A percentile compares a stretch with the other conserved stretches of the same genome.
These are phyloP conservation scores for Haemorhous mexicanus DNA, from an alignment of 2,113 vertebrate genomes.

Conservation along the genomic window DNA sequence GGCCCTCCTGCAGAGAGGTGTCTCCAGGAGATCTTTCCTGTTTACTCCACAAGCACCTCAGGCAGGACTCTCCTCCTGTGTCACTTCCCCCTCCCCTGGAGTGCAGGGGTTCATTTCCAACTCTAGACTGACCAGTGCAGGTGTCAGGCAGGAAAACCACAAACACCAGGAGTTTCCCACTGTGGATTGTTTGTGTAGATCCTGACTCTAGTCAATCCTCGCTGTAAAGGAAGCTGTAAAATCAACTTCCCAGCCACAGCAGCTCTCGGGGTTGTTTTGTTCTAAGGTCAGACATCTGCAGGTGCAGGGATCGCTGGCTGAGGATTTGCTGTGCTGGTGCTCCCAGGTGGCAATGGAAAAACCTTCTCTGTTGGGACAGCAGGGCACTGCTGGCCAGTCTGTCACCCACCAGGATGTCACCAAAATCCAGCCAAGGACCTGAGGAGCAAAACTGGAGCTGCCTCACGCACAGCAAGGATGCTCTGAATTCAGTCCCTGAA, in stretches of 20 bases:
- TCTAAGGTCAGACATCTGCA: not conserved
- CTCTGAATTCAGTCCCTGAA: not conserved
- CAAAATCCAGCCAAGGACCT: not conserved
- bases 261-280: not conserved
- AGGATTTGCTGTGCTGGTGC: not conserved
- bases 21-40: fast-evolving
- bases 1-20: not conserved
- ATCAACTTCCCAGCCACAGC: not conserved
- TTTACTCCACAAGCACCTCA: fast-evolving
- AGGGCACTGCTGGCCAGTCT: not conserved
- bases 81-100: not conserved
- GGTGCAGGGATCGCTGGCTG: fast-evolving
- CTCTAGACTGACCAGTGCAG: fast-evolving
- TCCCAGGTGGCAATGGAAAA: not conserved
- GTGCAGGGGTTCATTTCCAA: not conserved
- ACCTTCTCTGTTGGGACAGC: not conserved
- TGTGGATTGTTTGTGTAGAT: not conserved
- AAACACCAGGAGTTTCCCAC: not conserved
- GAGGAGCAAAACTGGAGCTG: not conserved
- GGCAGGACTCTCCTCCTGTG: not conserved
- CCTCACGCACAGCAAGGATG: fast-evolving
- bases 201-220: not conserved
- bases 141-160: not conserved
- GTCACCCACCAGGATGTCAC: not conserved
- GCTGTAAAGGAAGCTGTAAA: not conserved